Evolutionary conservation across 2,888 invertebrate genomes (phyloP), one percentile per base, ranked within the genome.

Genomic region (Spilosoma lubricipeda): DNA sequence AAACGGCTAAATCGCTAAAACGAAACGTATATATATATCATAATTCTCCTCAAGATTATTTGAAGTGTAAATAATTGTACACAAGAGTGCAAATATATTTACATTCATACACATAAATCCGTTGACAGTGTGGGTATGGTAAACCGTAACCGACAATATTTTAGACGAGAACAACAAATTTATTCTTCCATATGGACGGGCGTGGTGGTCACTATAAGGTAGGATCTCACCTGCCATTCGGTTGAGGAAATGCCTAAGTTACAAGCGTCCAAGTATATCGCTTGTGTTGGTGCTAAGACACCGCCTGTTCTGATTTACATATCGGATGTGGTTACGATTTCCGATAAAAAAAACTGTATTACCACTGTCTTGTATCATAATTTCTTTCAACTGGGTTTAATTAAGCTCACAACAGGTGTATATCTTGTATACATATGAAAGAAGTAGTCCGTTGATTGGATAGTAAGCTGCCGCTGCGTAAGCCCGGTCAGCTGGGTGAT

Each of bases 131-230:
- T 87, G 77, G 77, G 84, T 82, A 86, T 90, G 88, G 88, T 90
- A 90, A 92, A 89, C 85, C 86, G 88, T 85, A 81, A 82, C 83
- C 81, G 86, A 85, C 86, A 80, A 90, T 91, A 90, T 90, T 93
- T 93, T 91, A 93, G 81, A 88, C 88, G 90, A 88, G 87, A 88
- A 88, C 82, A 89, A 91, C 87, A 87, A 92, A 93, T 91, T 89
- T 91, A 93, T 92, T 91, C 88, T 86, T 90, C 92, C 93, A 94
- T 92, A 93, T 94, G 93, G 92, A 91, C 91, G 90, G 93, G 92
- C 92, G 93, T 93, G 93, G 93, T 93, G 92, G 90, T 88, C 89
- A 91, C 91, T 92, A 91, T 92, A 92, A 92, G 90, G 89, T 92
- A 91, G 89, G 90, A 90, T 90, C 90, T 93, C 95, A 94, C 94